Evolutionary conservation across 1,140 invertebrate genomes (phyloP), one percentile per base, ranked within the genome.

Genomic region (Triops longicaudatus): DNA sequence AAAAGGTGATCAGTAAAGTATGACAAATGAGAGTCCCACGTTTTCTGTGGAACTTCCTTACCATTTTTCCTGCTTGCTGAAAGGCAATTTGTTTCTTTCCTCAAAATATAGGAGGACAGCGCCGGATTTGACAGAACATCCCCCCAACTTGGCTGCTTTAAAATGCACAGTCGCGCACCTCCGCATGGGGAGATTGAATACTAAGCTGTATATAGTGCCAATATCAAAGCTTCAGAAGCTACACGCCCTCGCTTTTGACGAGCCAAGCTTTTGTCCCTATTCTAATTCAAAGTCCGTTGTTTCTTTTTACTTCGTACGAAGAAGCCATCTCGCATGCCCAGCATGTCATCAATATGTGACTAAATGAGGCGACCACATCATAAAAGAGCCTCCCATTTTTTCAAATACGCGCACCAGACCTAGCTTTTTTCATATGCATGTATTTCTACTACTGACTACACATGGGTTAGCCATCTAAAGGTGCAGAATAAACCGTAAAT

Each of bases 1-100:
- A 63, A 63, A 63, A 63, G 50, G 50, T 63, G 50, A 63, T 63
- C 50, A 63, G 11, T 63, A 63, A 63, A 63, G 50, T 63, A 63
- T 63, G 50, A 63, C 50, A 63, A 63, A 63, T 63, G 50, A 63
- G 50, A 63, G 22, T 63, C 50, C 50, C 50, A 63, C 50, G 50
- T 63, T 63, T 22, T 63, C 22, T 63, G 50, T 63, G 50, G 50
- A 63, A 17, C 22, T 63, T 17, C 22, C 50, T 22, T n/a, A 9
- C 9, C 14, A n/a, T 63, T 63, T 63, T 17, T 17, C 50, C 50
- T 22, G 50, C 14, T 17, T 17, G 50, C 50, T 63, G 50, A 63
- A 63, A 63, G 50, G 50, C 50, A 63, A 63, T 63, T 63, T 63
- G 50, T 63, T 63, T 63, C 50, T 22, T 22, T 63, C 31, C 31